Conservation (phyloP, 2,888 invertebrate genomes). For the Cataglyphis albicans region DNA sequence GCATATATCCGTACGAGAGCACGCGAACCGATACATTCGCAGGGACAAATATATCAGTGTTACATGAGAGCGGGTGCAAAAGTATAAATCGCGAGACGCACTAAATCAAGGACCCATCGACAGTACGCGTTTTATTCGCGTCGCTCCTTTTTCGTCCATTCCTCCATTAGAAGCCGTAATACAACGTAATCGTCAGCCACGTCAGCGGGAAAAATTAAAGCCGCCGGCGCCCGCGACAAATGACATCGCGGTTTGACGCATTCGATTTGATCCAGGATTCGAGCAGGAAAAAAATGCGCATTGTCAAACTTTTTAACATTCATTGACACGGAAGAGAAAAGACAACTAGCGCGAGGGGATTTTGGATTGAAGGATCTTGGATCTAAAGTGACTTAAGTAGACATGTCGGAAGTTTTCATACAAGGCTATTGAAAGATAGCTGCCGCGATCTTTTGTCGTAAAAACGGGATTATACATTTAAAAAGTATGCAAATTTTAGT, state of each 20-base stretch:
- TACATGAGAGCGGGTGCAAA: slow-evolving; percentile 43
- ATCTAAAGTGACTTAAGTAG: slow-evolving; percentile 14
- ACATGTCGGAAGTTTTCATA: slow-evolving; percentile 25
- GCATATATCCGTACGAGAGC: neutral
- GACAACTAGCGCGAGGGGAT: neutral
- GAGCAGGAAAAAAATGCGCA: neutral
- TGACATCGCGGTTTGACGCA: slow-evolving; percentile 10
- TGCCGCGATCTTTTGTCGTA: slow-evolving; percentile 13
- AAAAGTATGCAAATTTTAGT: slow-evolving; percentile 41
- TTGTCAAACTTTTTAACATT: neutral
- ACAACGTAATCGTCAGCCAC: slow-evolving; percentile 57
- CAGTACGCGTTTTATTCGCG: slow-evolving; percentile 46
- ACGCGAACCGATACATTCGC: slow-evolving; percentile 38
- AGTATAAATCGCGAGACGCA: slow-evolving; percentile 65
- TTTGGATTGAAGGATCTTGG: neutral
- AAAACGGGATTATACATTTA: slow-evolving; percentile 40
- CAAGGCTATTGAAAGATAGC: slow-evolving; percentile 29
- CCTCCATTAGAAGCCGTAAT: slow-evolving; percentile 61
- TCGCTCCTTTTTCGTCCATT: slow-evolving; percentile 58
- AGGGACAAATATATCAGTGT: slow-evolving; percentile 43
- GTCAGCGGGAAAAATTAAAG: slow-evolving; percentile 63
- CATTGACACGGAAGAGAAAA: too few relatives aligned
- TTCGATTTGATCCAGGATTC: slow-evolving; percentile 9
- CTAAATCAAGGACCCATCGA: slow-evolving; percentile 69
- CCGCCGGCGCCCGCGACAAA: slow-evolving; percentile 57